These are phyloP conservation scores for Betta splendens DNA, from an alignment of 2,797 vertebrate genomes.

Conservation along the genomic window DNA sequence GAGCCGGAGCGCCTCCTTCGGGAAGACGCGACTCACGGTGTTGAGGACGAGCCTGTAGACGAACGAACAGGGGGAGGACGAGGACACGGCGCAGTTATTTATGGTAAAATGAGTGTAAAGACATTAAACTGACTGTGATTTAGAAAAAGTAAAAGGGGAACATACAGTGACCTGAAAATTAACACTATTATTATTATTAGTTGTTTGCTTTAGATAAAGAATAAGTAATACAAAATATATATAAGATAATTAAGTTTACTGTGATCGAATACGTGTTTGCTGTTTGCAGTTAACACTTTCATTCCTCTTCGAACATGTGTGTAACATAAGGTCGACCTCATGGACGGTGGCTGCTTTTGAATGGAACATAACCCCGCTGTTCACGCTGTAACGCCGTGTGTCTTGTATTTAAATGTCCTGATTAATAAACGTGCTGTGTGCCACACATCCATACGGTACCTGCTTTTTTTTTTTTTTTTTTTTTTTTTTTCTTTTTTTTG, in stretches of 20 bases:
- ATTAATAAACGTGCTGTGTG: conserved; percentile 67
- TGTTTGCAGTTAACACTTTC: conserved; percentile 47
- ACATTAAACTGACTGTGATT: conserved; percentile 21
- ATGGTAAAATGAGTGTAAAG: conserved; percentile 2
- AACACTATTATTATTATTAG: conserved; percentile 46
- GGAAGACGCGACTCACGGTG: conserved; percentile 73
- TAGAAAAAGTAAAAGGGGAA: conserved; percentile 43
- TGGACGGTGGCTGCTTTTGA: conserved; percentile 22
- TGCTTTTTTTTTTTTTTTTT: conserved; percentile 13
- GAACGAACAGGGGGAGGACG: conserved; percentile 31
- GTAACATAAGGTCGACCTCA: conserved; percentile 29
- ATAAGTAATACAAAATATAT: no score
- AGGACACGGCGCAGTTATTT: conserved; percentile 25
- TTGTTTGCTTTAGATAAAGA: no score
- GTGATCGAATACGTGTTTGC: conserved; percentile 18
- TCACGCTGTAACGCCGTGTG: conserved; percentile 52
- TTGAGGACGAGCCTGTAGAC: conserved; percentile 78
- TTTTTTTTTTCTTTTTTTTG: conserved; percentile 7
- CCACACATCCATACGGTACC: conserved; percentile 16
- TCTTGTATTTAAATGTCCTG: conserved; percentile 61
- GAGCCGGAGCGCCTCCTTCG: conserved; percentile 62
- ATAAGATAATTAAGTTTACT: no score
- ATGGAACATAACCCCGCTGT: conserved; percentile 54
- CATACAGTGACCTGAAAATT: conserved; percentile 47
- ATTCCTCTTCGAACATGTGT: conserved; percentile 56